Percentiles rank a stretch among this genome's conserved stretches.
phyloP scores from a whole-genome alignment of 2,797 vertebrate genomes.

The Hypotaenidia philippensis region DNA sequence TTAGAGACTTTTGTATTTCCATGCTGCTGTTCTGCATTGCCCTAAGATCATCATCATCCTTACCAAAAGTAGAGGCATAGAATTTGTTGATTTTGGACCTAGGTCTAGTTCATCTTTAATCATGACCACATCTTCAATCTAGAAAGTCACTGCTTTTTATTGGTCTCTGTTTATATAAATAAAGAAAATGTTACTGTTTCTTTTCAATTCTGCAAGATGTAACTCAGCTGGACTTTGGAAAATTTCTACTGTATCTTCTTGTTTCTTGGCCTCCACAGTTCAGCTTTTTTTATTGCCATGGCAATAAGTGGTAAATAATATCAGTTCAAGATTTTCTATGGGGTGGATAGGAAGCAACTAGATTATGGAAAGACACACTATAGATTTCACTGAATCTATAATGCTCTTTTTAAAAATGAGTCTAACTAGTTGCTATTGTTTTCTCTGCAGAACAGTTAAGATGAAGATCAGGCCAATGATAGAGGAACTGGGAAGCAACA shows the following conservation, averaged over 20 bases:
- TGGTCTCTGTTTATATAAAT: not conserved
- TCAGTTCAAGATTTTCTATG: not conserved
- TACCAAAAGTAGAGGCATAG: not conserved
- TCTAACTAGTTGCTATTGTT: not conserved
- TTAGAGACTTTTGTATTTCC: not conserved
- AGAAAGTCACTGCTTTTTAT: not conserved
- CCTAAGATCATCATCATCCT: not conserved
- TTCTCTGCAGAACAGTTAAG: not conserved
- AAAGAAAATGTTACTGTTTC: not conserved
- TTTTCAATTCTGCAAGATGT: constrained; percentile 10
- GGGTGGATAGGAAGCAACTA: not conserved
- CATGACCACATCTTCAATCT: not conserved
- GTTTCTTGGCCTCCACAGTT: not conserved
- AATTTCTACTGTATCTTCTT: not conserved
- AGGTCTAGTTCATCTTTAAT: not conserved
- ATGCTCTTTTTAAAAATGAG: not conserved
- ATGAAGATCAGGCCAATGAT: not conserved
- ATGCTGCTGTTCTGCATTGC: not conserved
- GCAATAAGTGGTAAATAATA: not conserved
- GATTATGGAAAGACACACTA: not conserved
- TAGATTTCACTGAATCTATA: not conserved
- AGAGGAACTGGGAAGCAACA: not conserved
- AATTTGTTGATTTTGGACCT: not conserved
- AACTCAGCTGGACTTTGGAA: not conserved
- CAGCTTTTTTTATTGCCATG: not conserved